A percentile compares a stretch with the other conserved stretches of the same genome.
These are phyloP conservation scores for Pyrrhia umbra DNA, from an alignment of 2,888 invertebrate species.

Conservation along the genomic window DNA sequence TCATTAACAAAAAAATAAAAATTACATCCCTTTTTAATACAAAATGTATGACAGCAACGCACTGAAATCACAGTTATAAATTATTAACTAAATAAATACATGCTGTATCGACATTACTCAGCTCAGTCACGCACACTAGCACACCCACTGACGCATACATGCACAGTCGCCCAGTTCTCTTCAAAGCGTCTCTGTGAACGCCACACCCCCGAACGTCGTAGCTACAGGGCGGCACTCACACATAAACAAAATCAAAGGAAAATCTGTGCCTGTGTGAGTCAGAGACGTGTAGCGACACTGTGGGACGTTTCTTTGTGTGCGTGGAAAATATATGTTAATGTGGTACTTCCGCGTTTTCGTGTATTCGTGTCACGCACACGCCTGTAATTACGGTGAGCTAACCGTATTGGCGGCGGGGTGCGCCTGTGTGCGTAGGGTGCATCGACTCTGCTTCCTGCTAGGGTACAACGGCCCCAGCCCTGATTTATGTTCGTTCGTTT, in stretches of 20 bases:
- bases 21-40: not conserved
- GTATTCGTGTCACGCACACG: constrained; percentile 84
- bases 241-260: constrained; percentile 70
- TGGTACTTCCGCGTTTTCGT: constrained; percentile 84
- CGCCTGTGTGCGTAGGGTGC: constrained; percentile 82
- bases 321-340: constrained; percentile 86
- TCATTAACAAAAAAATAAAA: constrained; percentile 10
- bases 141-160: constrained; percentile 63
- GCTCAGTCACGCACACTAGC: constrained; percentile 60
- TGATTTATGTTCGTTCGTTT: constrained; percentile 84
- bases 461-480: constrained; percentile 86
- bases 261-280: constrained; percentile 44
- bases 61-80: constrained; percentile 35
- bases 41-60: constrained; percentile 29
- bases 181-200: constrained; percentile 68
- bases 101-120: constrained; percentile 66
- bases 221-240: constrained; percentile 84
- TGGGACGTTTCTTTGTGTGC: constrained; percentile 69
- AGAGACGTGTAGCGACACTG: constrained; percentile 67
- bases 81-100: constrained; percentile 60
- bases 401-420: constrained; percentile 47
- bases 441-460: constrained; percentile 87
- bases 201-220: constrained; percentile 82
- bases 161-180: constrained; percentile 68
- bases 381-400: constrained; percentile 18